A percentile compares a stretch with the other conserved stretches of the same genome.
These are phyloP conservation scores for Chrysogorgia sp. DNA, from an alignment of 92 coral and sea anemone genomes.

Conservation along the genomic window DNA sequence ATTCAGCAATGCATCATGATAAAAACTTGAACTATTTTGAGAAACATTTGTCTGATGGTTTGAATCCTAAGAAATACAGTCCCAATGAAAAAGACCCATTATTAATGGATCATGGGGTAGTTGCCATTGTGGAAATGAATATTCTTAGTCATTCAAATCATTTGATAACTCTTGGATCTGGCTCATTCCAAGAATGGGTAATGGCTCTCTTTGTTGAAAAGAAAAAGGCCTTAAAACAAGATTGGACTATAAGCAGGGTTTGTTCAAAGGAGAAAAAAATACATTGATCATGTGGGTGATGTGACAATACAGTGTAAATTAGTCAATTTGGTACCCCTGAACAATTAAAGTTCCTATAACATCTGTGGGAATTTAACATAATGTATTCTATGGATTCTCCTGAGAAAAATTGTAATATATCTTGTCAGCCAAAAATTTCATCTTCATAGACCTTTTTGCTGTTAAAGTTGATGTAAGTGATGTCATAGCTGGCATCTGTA, in stretches of 20 bases:
- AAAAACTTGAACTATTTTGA: constrained; percentile 61
- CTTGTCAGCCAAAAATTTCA: too few species aligned
- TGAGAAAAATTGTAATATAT: too few species aligned
- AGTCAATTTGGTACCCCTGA: too few species aligned
- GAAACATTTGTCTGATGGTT: constrained; percentile 47
- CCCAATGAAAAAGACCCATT: constrained; percentile 69
- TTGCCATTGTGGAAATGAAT: constrained; percentile 93
- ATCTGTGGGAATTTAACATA: too few species aligned
- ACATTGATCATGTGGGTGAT: constrained; percentile 10
- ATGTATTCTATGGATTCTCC: too few species aligned
- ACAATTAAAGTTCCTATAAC: too few species aligned
- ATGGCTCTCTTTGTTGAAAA: constrained; percentile 72
- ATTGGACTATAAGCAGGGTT: constrained; percentile 89
- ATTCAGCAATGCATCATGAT: constrained; percentile 45
- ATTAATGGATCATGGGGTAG: constrained; percentile 83
- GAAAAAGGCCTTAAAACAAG: constrained; percentile 55
- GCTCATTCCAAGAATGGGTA: constrained; percentile 96
- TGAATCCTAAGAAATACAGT: constrained; percentile 62
- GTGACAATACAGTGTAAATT: too few species aligned
- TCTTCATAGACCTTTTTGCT: too few species aligned
- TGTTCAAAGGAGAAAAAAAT: constrained; percentile 71
- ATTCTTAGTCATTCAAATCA: constrained; percentile 73
- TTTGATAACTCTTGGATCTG: constrained; percentile 89
- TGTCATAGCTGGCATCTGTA: too few species aligned
- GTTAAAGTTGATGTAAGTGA: too few species aligned